phyloP scores from a whole-genome alignment of 2,888 invertebrate genomes.

The Bhutanitis thaidina region DNA sequence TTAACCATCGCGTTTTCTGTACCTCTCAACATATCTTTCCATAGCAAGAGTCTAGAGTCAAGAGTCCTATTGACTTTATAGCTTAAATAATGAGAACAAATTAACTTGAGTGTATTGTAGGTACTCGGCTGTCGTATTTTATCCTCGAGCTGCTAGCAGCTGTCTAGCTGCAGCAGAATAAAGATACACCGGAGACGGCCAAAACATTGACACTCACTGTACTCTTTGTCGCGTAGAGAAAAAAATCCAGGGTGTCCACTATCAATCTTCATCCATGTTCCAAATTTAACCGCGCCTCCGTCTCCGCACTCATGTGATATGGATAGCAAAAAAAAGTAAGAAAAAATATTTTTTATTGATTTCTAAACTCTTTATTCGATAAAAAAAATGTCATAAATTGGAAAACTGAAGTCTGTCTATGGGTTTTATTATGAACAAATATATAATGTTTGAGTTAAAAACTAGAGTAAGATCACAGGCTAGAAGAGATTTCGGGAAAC shows the following conservation, averaged over 20 bases:
- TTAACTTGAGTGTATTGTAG: neutral
- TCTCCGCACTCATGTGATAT: slow-evolving; percentile 21
- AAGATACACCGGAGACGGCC: slow-evolving; percentile 52
- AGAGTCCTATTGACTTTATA: slow-evolving; percentile 18
- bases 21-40: too few species aligned
- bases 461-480: too few species aligned
- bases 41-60: slow-evolving; percentile 1
- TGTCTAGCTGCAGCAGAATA: slow-evolving; percentile 33
- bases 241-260: slow-evolving; percentile 57
- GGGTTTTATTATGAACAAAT: too few species aligned
- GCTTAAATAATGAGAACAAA: slow-evolving; percentile 6
- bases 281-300: slow-evolving; percentile 46
- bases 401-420: too few species aligned
- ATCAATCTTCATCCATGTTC: slow-evolving; percentile 70
- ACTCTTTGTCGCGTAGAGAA: slow-evolving; percentile 53
- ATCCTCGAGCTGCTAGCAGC: slow-evolving; percentile 34
- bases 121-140: slow-evolving; percentile 16
- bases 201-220: slow-evolving; percentile 37
- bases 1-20: too few species aligned
- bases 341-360: too few species aligned
- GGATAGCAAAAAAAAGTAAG: slow-evolving; percentile 3
- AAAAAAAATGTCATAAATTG: too few species aligned
- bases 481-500: too few species aligned
- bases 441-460: too few species aligned
- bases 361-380: too few species aligned